Conservation (phyloP, 1,140 invertebrate species). For the Drosophila parabipectinata region DNA sequence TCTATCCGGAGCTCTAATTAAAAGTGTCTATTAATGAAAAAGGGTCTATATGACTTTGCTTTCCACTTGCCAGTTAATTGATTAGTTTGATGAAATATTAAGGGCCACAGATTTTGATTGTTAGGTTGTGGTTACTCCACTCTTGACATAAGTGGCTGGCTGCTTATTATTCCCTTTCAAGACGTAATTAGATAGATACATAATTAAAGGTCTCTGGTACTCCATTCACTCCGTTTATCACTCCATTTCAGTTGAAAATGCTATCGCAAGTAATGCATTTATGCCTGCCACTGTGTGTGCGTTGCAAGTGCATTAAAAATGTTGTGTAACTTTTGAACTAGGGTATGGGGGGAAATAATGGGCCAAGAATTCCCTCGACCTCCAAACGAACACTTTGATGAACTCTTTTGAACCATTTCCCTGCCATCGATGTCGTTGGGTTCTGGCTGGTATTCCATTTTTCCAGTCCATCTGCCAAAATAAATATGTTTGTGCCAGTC, state of each 20-base stretch:
- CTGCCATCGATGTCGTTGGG: conserved; percentile 23
- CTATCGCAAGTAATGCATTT: conserved; percentile 44
- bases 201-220: background rate
- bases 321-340: conserved; percentile 34
- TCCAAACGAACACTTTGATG: conserved; percentile 23
- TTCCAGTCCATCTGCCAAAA: conserved; percentile 67
- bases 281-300: conserved; percentile 25
- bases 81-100: background rate
- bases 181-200: background rate
- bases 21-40: conserved; percentile 1
- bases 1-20: conserved; percentile 13
- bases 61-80: background rate
- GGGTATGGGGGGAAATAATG: conserved; percentile 1
- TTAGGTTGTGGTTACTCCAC: background rate
- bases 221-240: too few species aligned
- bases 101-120: background rate
- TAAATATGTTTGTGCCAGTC: conserved; percentile 56
- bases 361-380: conserved; percentile 13
- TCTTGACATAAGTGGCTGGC: background rate
- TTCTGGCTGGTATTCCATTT: conserved; percentile 50
- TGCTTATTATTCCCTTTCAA: background rate
- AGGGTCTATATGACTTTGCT: background rate
- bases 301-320: conserved; percentile 58
- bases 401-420: conserved; percentile 29
- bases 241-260: conserved; percentile 19